phyloP scores from a whole-genome alignment of 2,113 vertebrate genomes.

The Heterotilapia buettikoferi region DNA sequence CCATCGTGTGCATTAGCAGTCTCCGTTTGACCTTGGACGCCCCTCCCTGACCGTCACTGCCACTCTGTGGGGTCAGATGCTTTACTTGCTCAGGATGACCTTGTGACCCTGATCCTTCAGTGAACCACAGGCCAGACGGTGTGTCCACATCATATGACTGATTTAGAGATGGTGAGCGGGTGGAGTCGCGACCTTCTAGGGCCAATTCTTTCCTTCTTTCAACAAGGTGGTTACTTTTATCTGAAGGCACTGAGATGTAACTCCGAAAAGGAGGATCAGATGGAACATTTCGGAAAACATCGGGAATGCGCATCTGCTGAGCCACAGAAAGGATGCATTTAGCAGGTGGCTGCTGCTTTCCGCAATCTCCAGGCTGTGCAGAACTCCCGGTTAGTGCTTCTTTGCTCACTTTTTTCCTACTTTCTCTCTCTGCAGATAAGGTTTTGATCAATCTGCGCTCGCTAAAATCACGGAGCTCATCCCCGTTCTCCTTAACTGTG shows the following conservation, averaged over 20 bases:
- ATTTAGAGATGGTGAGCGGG: conserved; percentile 36
- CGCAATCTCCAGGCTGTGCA: neutral
- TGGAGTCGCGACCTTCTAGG: neutral
- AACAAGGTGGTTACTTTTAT: conserved; percentile 15
- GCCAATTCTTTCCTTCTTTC: neutral
- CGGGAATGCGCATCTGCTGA: conserved; percentile 35
- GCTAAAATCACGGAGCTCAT: neutral
- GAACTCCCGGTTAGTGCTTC: neutral
- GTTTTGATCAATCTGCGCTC: neutral
- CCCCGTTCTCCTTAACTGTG: neutral
- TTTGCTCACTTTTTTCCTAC: neutral
- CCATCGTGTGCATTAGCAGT: conserved; percentile 58
- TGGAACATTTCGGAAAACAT: conserved; percentile 25
- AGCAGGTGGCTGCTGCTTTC: neutral
- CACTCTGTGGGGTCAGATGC: conserved; percentile 50
- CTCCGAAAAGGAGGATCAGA: neutral
- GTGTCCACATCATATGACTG: conserved; percentile 63
- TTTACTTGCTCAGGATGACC: neutral
- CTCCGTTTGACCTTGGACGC: conserved; percentile 64
- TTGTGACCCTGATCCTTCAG: neutral
- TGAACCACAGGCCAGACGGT: conserved; percentile 60
- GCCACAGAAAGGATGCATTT: conserved; percentile 13
- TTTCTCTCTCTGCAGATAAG: neutral
- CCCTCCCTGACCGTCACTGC: conserved; percentile 10
- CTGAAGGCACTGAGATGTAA: neutral